phyloP scores from a whole-genome alignment of 2,888 invertebrate genomes.

The Thecocarcelia acutangulata region DNA sequence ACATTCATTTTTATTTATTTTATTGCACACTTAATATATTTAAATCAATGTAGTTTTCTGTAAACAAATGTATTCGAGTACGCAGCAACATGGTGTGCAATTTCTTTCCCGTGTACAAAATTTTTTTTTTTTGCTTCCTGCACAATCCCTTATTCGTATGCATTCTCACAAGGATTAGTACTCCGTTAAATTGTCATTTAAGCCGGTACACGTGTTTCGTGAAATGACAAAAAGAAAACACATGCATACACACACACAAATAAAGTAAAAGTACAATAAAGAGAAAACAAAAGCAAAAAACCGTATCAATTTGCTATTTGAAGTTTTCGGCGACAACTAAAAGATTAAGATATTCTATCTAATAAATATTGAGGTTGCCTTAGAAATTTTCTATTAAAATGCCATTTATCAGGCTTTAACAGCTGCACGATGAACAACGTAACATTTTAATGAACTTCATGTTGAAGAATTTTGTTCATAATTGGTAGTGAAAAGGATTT shows the following conservation, averaged over 20 bases:
- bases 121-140: background rate
- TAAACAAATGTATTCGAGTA: background rate
- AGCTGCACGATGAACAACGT: background rate
- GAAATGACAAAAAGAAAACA: background rate
- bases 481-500: conserved; percentile 44
- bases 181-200: conserved; percentile 70
- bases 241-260: background rate
- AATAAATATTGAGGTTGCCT: conserved; percentile 54
- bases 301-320: conserved; percentile 39
- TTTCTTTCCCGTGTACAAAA: background rate
- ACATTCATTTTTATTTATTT: conserved; percentile 17
- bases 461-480: conserved; percentile 29
- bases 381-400: conserved; percentile 60
- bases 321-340: conserved; percentile 33
- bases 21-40: background rate
- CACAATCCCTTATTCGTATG: conserved; percentile 27
- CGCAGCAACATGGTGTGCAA: background rate
- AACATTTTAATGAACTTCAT: conserved; percentile 50
- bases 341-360: conserved; percentile 59
- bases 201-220: conserved; percentile 68
- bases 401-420: conserved; percentile 38
- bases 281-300: conserved; percentile 14
- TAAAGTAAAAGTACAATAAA: conserved; percentile 22
- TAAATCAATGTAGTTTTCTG: background rate
- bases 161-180: conserved; percentile 67